Evolutionary conservation across 2,888 invertebrate species (phyloP).

Genomic region (Choristoneura rosaceana): DNA sequence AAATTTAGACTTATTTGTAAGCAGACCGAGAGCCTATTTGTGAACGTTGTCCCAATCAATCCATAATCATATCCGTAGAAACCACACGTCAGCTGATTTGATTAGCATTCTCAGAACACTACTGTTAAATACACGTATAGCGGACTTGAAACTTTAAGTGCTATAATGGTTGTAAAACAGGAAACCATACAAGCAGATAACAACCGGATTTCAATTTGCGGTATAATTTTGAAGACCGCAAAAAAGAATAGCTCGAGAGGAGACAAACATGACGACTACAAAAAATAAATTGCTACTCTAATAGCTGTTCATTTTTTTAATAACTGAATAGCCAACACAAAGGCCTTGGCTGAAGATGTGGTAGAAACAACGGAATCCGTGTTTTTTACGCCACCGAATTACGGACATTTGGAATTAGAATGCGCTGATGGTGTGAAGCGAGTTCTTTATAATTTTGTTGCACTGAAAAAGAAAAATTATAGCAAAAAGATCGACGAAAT

Average conservation of each 20-base stretch:
- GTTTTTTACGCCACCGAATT: conserved; percentile 22
- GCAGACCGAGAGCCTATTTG: neutral
- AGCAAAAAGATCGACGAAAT: neutral
- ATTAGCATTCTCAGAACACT: neutral
- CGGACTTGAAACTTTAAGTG: conserved; percentile 3
- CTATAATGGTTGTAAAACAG: conserved; percentile 32
- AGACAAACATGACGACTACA: conserved; percentile 49
- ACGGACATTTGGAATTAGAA: conserved; percentile 6
- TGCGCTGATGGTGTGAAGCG: conserved; percentile 4
- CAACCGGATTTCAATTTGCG: conserved; percentile 56
- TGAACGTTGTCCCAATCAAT: neutral
- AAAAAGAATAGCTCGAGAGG: conserved; percentile 50
- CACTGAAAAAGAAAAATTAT: neutral
- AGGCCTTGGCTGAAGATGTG: conserved; percentile 45
- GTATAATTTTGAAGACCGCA: conserved; percentile 51
- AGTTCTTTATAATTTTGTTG: conserved; percentile 1
- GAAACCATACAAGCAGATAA: conserved; percentile 45
- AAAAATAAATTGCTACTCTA: conserved; percentile 57
- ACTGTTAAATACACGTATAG: neutral
- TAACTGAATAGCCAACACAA: conserved; percentile 46
- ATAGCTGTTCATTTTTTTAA: conserved; percentile 49
- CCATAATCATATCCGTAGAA: neutral
- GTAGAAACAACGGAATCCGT: conserved; percentile 32
- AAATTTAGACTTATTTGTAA: neutral
- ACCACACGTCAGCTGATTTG: neutral